Base-by-base conservation (phyloP, 2,113 vertebrate genomes). In the Cnemophilus loriae region DNA sequence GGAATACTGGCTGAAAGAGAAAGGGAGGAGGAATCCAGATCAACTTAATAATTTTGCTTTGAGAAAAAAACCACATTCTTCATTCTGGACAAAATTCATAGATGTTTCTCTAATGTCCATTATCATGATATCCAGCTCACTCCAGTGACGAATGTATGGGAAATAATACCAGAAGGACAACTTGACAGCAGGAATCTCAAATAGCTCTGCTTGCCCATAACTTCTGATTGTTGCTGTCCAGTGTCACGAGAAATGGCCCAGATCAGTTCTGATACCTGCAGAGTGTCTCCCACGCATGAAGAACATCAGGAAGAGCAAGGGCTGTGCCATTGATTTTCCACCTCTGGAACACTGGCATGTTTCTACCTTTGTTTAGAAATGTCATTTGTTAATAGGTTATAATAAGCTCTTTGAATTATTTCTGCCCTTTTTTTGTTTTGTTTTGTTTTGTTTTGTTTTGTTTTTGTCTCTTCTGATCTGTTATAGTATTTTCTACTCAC, bases 401-500 rank as follows among this genome's bases (percentile, higher is more conserved):
- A 63, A 70, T 50, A 49, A 59, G 11, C 23, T 65, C 16, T 42
- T 73, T 22, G 35, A 50, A 73, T 13, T 22, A 49, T 89, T 88
- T 88, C 26, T 83, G 32, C 44, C 17, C 26, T 84, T 60, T 59
- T 22, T 16, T 4, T 24, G 53, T 18, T 14, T 23, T 7, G 18
- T 28, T 55, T 61, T 55, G 17, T 18, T 4, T 32, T 59, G 10
- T 11, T 46, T 32, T 33, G 13, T 49, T 60, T 79, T 63, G n/a
- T 47, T 57, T 85, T 47, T 32, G 9, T 65, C 17, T 49, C 11
- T 44, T 85, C 39, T 73, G 13, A 28, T 86, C 19, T 85, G 47
- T 81, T 13, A 2, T 88, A 90, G 93, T 92, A 69, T 94, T 95
- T 95, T 92, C 32, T 95, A n/a, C 47, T 90, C 57, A n/a, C 67